Evolutionary conservation across 2,113 vertebrate genomes (phyloP).

Genomic region (Nothobranchius kuhntae): DNA sequence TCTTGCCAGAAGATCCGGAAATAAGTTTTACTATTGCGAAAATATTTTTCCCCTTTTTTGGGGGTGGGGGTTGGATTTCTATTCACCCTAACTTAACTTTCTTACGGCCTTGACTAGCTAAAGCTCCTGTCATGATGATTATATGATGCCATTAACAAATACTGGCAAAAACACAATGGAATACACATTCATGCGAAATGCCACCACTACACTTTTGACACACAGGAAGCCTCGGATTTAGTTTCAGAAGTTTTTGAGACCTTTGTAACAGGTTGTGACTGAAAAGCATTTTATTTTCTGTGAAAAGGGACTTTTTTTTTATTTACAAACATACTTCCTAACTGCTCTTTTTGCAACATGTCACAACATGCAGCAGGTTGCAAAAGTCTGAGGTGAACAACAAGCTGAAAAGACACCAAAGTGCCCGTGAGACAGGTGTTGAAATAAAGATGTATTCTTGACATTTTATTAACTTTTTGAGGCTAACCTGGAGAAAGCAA

Average conservation of each 20-base stretch:
- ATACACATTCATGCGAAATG: no score
- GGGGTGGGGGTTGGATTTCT: background rate
- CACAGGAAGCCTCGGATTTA: no score
- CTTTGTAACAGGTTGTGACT: no score
- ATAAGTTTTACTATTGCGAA: conserved; percentile 1
- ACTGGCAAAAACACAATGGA: no score
- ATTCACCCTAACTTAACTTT: background rate
- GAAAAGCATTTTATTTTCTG: no score
- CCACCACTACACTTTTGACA: no score
- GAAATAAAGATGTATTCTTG: no score
- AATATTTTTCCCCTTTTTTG: background rate
- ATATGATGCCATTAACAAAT: no score
- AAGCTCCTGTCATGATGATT: background rate
- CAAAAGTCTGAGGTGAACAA: background rate
- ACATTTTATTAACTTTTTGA: no score
- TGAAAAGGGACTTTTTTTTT: no score
- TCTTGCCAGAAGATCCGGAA: conserved; percentile 46
- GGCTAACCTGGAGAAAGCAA: background rate
- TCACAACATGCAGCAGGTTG: background rate
- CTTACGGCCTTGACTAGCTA: background rate
- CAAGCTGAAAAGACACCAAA: background rate
- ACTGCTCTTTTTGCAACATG: background rate
- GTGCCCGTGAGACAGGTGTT: no score
- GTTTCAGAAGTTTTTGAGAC: background rate
- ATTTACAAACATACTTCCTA: background rate